Base-by-base conservation (phyloP, 2,888 invertebrate genomes). In the Pardosa pseudoannulata region DNA sequence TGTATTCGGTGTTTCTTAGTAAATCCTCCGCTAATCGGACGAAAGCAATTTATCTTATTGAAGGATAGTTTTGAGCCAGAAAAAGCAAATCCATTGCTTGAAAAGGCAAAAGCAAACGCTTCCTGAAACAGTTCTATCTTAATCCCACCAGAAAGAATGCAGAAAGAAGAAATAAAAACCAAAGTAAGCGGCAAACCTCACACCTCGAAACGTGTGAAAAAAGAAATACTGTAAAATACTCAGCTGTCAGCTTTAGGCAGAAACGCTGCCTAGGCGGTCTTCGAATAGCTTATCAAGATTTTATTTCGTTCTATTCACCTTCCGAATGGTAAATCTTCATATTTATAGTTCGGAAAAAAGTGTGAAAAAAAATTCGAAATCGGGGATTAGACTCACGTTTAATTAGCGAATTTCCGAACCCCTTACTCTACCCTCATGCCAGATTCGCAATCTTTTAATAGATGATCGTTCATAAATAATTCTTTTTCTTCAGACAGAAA, bases 391-490 rank as follows among this genome's bases (percentile, higher is more conserved):
- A 73, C 73, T 71, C 70, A 71, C 36, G 70, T 71, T 71, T 83
- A 83, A 83, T 83, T 83, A 83, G 67, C n/a, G 78, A 73, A 64
- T 65, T 56, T 83, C 32, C 11, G 50, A 78, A 78, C 67, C 36
- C 74, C 74, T 74, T 27, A 16, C 27, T 65, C n/a, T 65, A 29
- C 31, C 31, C 78, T 65, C 50, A 28, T 68, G 56, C 19, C 72
- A 68, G 19, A 39, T 36, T 32, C 68, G 6, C n/a, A 41, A 64
- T 27, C 39, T 46, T 73, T 73, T 76, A 83, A 83, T 65, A 78
- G 70, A 78, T 78, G 78, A n/a, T 65, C 62, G 71, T 83, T 83
- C 50, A 72, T 78, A 83, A 83, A 78, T 73, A 83, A 78, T 78
- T 78, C 67, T 46, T 71, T 71, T 39, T 82, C 6, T 65, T 16